Evolutionary conservation across 1,140 invertebrate species (phyloP).

Genomic region (Brachionus rotundiformis): DNA sequence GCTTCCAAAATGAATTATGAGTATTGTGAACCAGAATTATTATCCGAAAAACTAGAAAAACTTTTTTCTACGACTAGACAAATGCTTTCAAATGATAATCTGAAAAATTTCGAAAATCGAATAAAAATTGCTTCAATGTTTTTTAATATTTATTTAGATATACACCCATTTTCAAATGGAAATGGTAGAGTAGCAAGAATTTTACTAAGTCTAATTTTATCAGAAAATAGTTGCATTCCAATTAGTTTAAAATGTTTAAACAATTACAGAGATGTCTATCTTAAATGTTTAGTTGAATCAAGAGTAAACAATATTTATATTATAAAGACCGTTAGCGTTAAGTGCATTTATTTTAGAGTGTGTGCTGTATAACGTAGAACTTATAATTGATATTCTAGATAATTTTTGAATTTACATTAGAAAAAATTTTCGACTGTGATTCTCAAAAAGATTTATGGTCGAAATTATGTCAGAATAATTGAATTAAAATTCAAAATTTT

Average conservation of each 20-base stretch:
- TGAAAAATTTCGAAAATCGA: background rate
- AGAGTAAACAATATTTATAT: background rate
- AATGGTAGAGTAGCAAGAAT: constrained; percentile 18
- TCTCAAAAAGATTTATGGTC: too few species aligned
- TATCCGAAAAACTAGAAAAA: background rate
- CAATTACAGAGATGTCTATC: background rate
- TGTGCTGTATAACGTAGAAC: background rate
- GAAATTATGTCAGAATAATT: too few species aligned
- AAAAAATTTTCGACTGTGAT: too few species aligned
- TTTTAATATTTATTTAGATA: constrained; percentile 30
- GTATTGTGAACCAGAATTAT: background rate
- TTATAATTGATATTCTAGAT: too few species aligned
- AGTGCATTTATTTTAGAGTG: constrained; percentile 13
- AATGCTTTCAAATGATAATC: background rate
- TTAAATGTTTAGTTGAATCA: background rate
- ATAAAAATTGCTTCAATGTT: constrained; percentile 9
- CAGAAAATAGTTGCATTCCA: background rate
- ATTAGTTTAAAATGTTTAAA: too few species aligned
- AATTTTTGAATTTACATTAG: too few species aligned
- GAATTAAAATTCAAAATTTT: too few species aligned
- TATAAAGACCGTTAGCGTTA: background rate
- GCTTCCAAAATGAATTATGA: background rate
- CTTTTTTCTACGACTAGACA: background rate
- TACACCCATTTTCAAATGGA: constrained; percentile 33
- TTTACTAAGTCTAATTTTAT: constrained; percentile 12